phyloP scores from a whole-genome alignment of 2,113 vertebrate genomes.

The Brienomyrus brachyistius region DNA sequence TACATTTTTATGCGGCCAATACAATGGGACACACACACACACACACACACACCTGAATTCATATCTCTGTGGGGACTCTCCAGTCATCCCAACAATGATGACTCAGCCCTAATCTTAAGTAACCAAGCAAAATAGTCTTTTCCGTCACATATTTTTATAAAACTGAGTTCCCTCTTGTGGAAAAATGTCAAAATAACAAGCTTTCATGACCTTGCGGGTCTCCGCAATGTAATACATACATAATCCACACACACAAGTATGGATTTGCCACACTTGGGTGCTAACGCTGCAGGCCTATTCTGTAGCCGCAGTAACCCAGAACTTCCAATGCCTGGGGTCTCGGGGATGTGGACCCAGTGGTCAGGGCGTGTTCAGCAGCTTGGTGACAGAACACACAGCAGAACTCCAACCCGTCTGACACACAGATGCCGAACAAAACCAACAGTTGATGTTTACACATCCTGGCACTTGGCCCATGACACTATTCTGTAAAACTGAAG shows the following conservation, averaged over 20 bases:
- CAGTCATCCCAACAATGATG: neutral
- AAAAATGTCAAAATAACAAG: too few species aligned
- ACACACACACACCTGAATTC: neutral
- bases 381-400: neutral
- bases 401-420: neutral
- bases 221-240: neutral
- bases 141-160: too few species aligned
- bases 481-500: neutral
- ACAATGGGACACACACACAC: neutral
- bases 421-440: neutral
- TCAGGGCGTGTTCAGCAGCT: neutral
- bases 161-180: too few species aligned
- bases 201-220: neutral
- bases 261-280: neutral
- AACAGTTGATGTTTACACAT: neutral
- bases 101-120: too few species aligned
- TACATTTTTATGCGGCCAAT: too few species aligned
- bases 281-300: neutral
- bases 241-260: neutral
- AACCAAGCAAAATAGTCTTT: too few species aligned
- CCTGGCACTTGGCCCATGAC: neutral
- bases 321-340: neutral
- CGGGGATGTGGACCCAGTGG: neutral
- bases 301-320: neutral
- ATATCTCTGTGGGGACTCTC: neutral